Conservation (phyloP, 2,113 vertebrate genomes). For the Rhea americana region DNA sequence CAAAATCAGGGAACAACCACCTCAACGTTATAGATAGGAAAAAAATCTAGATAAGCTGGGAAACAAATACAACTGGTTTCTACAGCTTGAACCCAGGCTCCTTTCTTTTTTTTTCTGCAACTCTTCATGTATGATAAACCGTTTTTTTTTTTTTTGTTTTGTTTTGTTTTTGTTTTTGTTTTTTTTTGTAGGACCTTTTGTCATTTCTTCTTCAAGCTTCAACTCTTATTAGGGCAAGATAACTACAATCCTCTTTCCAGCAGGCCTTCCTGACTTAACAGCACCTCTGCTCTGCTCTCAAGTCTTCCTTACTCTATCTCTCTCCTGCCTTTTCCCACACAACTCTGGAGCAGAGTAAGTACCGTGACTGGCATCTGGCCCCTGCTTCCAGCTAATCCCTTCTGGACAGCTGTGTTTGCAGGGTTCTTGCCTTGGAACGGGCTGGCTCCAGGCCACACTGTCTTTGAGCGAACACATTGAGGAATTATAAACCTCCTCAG, state of each 20-base stretch:
- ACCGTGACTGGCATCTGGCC: not conserved
- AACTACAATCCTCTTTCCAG: not conserved
- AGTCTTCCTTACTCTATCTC: not conserved
- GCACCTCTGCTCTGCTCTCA: not conserved
- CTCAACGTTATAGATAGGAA: not conserved
- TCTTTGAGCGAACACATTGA: not conserved
- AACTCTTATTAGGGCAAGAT: not conserved
- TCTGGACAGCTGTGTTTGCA: not conserved
- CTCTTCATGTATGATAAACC: not conserved
- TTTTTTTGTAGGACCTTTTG: not conserved
- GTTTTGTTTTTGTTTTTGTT: no score
- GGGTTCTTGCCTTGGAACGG: not conserved
- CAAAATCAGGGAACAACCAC: not conserved
- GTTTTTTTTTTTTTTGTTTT: not conserved
- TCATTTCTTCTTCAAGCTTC: not conserved
- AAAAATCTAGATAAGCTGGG: not conserved
- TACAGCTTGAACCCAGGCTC: not conserved
- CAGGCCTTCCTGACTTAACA: not conserved
- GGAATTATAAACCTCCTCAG: not conserved
- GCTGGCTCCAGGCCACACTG: not conserved
- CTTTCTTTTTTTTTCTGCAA: not conserved
- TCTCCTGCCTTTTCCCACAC: not conserved
- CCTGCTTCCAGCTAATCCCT: not conserved
- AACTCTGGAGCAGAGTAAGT: not conserved
- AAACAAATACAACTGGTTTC: not conserved